These are phyloP conservation scores for Microcebus jonahi DNA, from an alignment of 2,113 vertebrate genomes.

Conservation along the genomic window DNA sequence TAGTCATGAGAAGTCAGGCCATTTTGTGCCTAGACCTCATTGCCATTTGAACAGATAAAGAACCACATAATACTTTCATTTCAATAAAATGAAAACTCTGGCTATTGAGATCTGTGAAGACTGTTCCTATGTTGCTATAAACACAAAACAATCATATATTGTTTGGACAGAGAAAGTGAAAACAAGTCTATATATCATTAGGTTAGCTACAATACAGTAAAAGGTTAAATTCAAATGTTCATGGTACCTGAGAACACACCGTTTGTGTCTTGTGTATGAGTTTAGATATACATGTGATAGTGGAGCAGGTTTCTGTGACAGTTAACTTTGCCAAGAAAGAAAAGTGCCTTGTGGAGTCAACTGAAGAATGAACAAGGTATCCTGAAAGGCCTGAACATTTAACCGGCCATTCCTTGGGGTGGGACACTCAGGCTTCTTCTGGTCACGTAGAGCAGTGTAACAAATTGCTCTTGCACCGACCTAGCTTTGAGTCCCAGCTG, in stretches of 20 bases:
- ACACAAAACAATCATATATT: slow-evolving; percentile 57
- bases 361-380: neutral
- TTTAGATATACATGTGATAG: neutral
- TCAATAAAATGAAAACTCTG: neutral
- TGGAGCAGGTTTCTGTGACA: neutral
- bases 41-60: slow-evolving; percentile 20
- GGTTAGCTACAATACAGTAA: slow-evolving; percentile 3
- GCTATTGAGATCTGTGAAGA: slow-evolving; percentile 15
- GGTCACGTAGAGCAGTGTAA: neutral
- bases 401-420: neutral
- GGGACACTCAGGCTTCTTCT: neutral
- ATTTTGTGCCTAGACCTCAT: neutral
- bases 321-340: neutral
- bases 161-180: slow-evolving; percentile 49
- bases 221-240: slow-evolving; percentile 45
- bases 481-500: neutral
- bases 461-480: neutral
- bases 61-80: neutral
- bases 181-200: slow-evolving; percentile 45
- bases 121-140: slow-evolving; percentile 33
- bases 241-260: neutral
- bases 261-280: neutral
- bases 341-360: neutral
- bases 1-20: neutral
- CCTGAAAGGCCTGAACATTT: neutral